These are phyloP conservation scores for Globia sparganii DNA, from an alignment of 2,888 invertebrate species.

Conservation along the genomic window DNA sequence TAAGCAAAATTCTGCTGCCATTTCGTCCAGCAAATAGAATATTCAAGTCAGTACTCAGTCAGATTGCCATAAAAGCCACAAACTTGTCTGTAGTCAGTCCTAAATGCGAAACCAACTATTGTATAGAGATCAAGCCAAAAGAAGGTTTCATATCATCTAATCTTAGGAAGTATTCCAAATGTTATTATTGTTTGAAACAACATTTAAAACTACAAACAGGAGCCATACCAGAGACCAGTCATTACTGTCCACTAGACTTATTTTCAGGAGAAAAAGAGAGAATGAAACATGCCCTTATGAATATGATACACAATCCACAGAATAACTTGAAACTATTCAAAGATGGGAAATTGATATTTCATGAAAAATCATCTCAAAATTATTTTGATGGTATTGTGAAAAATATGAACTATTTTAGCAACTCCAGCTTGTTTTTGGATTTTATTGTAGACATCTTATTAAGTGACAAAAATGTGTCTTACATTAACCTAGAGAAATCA, in stretches of 20 bases:
- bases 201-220: constrained; percentile 88
- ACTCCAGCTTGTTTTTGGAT: constrained; percentile 75
- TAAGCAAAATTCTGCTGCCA: constrained; percentile 75
- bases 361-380: constrained; percentile 71
- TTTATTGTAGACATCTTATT: constrained; percentile 80
- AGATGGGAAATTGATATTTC: constrained; percentile 77
- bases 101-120: constrained; percentile 80
- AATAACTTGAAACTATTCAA: constrained; percentile 92
- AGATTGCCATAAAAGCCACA: constrained; percentile 85
- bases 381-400: constrained; percentile 71
- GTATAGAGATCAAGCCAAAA: constrained; percentile 93
- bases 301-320: constrained; percentile 90
- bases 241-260: constrained; percentile 93
- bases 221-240: constrained; percentile 88
- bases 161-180: constrained; percentile 82
- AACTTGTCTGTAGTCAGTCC: constrained; percentile 81
- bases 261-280: constrained; percentile 91
- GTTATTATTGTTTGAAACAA: constrained; percentile 91
- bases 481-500: constrained; percentile 53
- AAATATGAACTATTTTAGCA: constrained; percentile 70
- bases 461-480: constrained; percentile 49
- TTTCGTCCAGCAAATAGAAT: constrained; percentile 82
- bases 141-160: constrained; percentile 90
- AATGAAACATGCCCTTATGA: constrained; percentile 89
- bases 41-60: constrained; percentile 82